Evolutionary conservation across 1,140 invertebrate genomes (phyloP).

Genomic region (Neodiprion virginianus): DNA sequence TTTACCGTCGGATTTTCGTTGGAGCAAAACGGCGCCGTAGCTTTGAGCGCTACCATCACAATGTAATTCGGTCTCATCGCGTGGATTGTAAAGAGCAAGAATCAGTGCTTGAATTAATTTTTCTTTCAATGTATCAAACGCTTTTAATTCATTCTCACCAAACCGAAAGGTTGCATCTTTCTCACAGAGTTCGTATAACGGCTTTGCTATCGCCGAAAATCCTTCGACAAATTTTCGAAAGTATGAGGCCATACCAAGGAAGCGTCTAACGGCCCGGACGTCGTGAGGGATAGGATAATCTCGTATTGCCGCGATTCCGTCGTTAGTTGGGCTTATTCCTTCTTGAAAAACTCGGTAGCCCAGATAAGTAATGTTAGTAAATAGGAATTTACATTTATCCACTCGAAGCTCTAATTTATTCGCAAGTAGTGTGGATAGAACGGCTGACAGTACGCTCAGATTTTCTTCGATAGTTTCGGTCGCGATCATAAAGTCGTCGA

Average conservation of each 20-base stretch:
- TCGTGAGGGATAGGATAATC: too few relatives aligned
- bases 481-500: slow-evolving; percentile 40
- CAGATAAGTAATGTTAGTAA: too few relatives aligned
- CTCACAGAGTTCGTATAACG: slow-evolving; percentile 29
- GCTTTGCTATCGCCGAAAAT: slow-evolving; percentile 36
- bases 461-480: slow-evolving; percentile 23
- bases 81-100: slow-evolving; percentile 27
- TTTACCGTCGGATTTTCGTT: slow-evolving; percentile 36
- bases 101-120: slow-evolving; percentile 27
- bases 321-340: too few relatives aligned
- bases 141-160: slow-evolving; percentile 18
- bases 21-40: slow-evolving; percentile 42
- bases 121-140: slow-evolving; percentile 26
- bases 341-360: too few relatives aligned
- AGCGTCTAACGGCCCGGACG: slow-evolving; percentile 17
- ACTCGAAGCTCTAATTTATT: slow-evolving; percentile 12
- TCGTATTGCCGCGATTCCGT: too few relatives aligned
- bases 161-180: slow-evolving; percentile 29
- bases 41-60: slow-evolving; percentile 33
- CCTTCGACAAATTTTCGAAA: slow-evolving; percentile 36
- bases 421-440: slow-evolving; percentile 20
- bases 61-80: slow-evolving; percentile 31
- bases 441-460: slow-evolving; percentile 23
- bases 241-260: slow-evolving; percentile 29
- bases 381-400: background rate